Conservation (phyloP, 2,888 invertebrate genomes). For the Pristionchus exspectatus region DNA sequence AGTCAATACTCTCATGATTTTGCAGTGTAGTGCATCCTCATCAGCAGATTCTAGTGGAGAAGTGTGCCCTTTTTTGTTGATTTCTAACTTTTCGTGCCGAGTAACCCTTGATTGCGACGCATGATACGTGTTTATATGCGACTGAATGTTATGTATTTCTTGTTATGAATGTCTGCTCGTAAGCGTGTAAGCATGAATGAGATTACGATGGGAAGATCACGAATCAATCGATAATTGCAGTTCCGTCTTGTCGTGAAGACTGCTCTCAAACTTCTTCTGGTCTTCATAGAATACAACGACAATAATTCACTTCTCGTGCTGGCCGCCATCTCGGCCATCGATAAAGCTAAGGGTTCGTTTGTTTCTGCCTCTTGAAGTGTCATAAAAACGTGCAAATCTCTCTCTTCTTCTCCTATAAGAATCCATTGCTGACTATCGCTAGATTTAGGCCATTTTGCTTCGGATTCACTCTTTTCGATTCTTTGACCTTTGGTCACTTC, state of each 20-base stretch:
- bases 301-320: slow-evolving; percentile 93
- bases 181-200: slow-evolving; percentile 4
- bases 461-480: background rate
- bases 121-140: background rate
- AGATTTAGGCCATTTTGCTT: no score
- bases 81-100: background rate
- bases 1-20: background rate
- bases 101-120: background rate
- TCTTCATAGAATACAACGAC: slow-evolving; percentile 98
- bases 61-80: background rate
- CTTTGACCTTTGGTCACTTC: background rate
- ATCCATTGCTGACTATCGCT: background rate
- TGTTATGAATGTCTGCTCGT: slow-evolving; percentile 5
- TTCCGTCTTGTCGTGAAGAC: slow-evolving; percentile 98
- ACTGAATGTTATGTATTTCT: background rate
- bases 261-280: slow-evolving; percentile 93
- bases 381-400: background rate
- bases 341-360: slow-evolving; percentile 80
- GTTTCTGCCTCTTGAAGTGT: background rate
- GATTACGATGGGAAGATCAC: background rate
- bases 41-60: background rate
- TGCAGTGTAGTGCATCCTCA: background rate
- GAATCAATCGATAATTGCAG: slow-evolving; percentile 76
- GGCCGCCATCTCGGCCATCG: slow-evolving; percentile 90
- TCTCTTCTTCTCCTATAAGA: background rate